Base-by-base conservation (phyloP, 1,140 invertebrate species). In the Saccostrea echinata region DNA sequence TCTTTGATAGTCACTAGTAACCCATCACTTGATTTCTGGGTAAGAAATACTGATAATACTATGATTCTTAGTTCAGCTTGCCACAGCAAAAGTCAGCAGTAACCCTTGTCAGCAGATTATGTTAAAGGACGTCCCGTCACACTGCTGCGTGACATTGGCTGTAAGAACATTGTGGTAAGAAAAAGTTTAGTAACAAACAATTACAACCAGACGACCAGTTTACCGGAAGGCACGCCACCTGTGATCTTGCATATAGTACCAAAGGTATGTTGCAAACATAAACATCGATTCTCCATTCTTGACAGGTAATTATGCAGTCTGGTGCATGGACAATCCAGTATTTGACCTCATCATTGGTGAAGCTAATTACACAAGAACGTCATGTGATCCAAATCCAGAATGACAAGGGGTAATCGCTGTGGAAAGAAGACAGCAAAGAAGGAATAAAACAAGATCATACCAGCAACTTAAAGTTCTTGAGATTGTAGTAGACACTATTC, bases 241-340 rank as follows among this genome's bases (percentile, higher is more conserved):
- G 71, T 76, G 16, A 11, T 76, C 33, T 76, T 30, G 71, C 71
- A 4, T 4, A 35, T 30, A 35, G 71, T 76, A 76, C 71, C 13
- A 8, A 76, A 35, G 0, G 33, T 16, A 6, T 27, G 52, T 84
- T 33, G 43, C 83, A 11, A 1, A 27, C 8, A 55, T 84, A 0
- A 11, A 27, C 24, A 27, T 84, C 6, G 35, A 84, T 52, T 51
- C 51, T 53, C 83, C 52, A 52, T 84, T 55, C n/a, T 84, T 55
- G 43, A 13, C 24, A 55, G 52, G 83, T 27, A 43, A 43, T 43
- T 43, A 43, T 43, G 35, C 1, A 43, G 35, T 43, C 1, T 84
- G 83, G 83, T 84, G 83, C 52, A 84, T 84, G 83, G 27, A 84
- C 21, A n/a, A 0, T 53, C 83, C 83, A 52, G 51, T 84, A n/a